Conservation (phyloP, 2,113 vertebrate species). For the Anseranas semipalmata region DNA sequence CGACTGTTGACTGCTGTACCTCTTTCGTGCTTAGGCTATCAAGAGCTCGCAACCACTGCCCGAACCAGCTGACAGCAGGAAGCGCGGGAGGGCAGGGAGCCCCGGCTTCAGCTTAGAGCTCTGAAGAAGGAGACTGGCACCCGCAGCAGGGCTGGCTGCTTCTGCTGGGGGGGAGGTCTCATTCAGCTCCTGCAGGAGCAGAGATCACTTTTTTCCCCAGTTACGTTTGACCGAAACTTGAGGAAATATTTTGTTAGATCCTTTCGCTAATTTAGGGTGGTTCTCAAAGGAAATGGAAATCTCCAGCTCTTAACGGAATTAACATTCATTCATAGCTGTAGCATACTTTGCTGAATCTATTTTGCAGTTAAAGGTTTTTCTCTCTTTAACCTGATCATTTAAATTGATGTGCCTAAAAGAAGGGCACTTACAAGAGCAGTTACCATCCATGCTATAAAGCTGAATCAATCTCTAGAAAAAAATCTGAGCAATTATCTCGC, state of each 20-base stretch:
- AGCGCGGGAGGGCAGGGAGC: not conserved
- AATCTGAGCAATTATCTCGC: not conserved
- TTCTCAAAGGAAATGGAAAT: not conserved
- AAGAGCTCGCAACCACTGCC: not conserved
- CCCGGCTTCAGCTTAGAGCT: not conserved
- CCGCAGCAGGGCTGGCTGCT: not conserved
- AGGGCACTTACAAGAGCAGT: not conserved
- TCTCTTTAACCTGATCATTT: not conserved
- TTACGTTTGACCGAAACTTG: not conserved
- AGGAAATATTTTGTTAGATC: not conserved
- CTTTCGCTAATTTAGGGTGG: not conserved
- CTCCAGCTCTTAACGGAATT: not conserved
- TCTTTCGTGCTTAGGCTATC: not conserved
- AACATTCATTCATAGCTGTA: fast-evolving
- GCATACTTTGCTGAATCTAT: fast-evolving
- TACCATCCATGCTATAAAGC: not conserved
- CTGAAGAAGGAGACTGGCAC: not conserved
- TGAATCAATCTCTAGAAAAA: not conserved
- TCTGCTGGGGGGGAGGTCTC: not conserved
- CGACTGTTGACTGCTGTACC: not conserved
- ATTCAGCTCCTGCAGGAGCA: not conserved
- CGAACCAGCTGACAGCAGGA: not conserved
- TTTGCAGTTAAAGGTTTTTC: not conserved
- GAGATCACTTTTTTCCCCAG: not conserved
- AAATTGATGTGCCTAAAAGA: not conserved